phyloP scores from a whole-genome alignment of 2,797 vertebrate genomes.

The Liasis olivaceus region DNA sequence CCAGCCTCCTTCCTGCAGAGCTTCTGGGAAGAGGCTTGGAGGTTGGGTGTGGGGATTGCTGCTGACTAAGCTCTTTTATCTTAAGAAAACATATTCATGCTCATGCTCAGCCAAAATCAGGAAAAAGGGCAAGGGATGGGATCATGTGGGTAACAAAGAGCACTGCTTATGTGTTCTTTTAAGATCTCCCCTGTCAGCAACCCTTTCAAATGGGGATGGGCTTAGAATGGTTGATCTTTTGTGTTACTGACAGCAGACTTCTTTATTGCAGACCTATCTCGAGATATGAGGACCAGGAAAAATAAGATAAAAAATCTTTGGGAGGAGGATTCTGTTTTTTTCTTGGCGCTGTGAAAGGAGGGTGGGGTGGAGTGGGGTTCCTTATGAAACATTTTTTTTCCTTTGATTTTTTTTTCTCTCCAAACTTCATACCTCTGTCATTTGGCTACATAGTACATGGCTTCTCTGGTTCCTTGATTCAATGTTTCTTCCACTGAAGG shows the following conservation, averaged over 20 bases:
- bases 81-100: not conserved
- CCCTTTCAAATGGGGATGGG: not conserved
- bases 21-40: conserved; percentile 3
- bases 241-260: not conserved
- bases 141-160: not conserved
- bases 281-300: not conserved
- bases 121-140: not conserved
- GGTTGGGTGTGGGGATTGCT: conserved; percentile 9
- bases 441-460: not conserved
- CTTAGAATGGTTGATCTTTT: not conserved
- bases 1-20: conserved; percentile 44
- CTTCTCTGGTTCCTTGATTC: not conserved
- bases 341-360: not conserved
- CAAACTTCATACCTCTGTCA: not conserved
- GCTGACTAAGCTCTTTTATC: conserved; percentile 13
- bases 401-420: not conserved
- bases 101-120: not conserved
- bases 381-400: not conserved
- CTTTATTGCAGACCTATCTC: not conserved
- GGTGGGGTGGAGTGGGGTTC: not conserved
- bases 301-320: not conserved
- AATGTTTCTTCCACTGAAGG: not conserved
- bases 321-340: not conserved
- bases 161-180: not conserved
- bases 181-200: not conserved